Base-by-base conservation (phyloP, 2,797 vertebrate genomes). In the Dicrostonyx torquatus region DNA sequence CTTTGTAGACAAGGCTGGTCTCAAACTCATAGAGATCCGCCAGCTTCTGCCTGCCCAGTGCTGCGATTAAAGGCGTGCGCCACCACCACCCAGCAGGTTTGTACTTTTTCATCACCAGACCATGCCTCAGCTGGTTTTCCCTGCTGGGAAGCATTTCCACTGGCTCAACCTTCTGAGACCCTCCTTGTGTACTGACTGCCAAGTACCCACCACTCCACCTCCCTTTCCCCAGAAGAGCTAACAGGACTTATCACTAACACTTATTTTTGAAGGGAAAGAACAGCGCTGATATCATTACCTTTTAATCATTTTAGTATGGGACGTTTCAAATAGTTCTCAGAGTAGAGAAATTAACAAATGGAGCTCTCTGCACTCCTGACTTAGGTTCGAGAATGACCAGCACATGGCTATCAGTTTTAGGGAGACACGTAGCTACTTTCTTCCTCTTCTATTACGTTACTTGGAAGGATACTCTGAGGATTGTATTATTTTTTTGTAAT, bases 291-390 rank as follows among this genome's bases (percentile, higher is more conserved):
- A 62, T 50, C 53, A 1, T 90, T 68, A 34, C 58, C 60, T 84
- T 93, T 60, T 37, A 79, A 78, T 93, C 11, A n/a, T 88, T 90
- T 94, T 64, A 55, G 60, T 68, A 48, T n/a, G 34, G 77, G 60
- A 92, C 48, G 24, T 75, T 84, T 40, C 48, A 76, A 55, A 79
- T 26, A 37, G 50, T 68, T 79, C 48, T 29, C 31, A 53, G 73
- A 95, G 43, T 22, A 18, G 64, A 50, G 62, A 66, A 48, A n/a
- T 53, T 50, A 53, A 14, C 31, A 37, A 72, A 89, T 22, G 62
- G 95, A 77, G 12, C 14, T 64, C 20, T 89, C 31, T 83, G 48
- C 31, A 60, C 6, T 68, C 64, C 34, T 73, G 34, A 92, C 13
- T 82, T 77, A 43, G 62, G n/a, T 79, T 90, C 50, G 80, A 68